A percentile compares a stretch with the other conserved stretches of the same genome.
Conservation (phyloP, 2,888 invertebrate species). For the Caenorhabditis japonica region DNA sequence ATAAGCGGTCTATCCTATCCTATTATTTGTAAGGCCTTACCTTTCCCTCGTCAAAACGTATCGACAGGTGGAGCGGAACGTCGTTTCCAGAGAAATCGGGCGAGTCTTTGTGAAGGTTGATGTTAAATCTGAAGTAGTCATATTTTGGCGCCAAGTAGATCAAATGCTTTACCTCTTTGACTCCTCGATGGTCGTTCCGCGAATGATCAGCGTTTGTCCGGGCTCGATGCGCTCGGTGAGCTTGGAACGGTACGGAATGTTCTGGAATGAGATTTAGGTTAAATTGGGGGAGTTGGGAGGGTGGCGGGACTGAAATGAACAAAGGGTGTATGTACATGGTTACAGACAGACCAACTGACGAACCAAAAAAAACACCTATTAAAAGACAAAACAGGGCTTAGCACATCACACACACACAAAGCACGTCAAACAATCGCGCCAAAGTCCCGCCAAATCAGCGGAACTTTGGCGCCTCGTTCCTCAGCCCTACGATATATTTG, state of each 20-base stretch:
- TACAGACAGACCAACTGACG: background rate
- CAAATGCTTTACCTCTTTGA: conserved; percentile 55
- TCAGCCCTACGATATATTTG: conserved; percentile 65
- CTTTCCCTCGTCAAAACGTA: conserved; percentile 71
- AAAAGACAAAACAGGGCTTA: background rate
- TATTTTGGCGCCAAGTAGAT: background rate
- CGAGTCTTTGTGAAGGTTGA: conserved; percentile 70
- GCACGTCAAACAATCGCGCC: too few relatives aligned
- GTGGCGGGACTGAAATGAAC: background rate
- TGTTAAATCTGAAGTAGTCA: conserved; percentile 70
- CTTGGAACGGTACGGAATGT: conserved; percentile 69
- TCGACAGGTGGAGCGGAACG: conserved; percentile 67
- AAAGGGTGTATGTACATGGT: background rate
- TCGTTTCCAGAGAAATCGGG: conserved; percentile 71
- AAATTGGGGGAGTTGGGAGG: conserved; percentile 8
- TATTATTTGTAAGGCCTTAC: too few relatives aligned
- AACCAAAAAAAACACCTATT: background rate
- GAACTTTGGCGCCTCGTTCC: too few relatives aligned
- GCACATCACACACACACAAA: too few relatives aligned
- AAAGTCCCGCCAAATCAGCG: too few relatives aligned
- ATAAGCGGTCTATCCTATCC: too few relatives aligned
- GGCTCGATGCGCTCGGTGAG: conserved; percentile 71
- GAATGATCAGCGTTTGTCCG: conserved; percentile 69
- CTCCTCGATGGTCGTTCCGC: conserved; percentile 66
- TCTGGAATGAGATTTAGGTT: conserved; percentile 52